Evolutionary conservation across 2,888 invertebrate genomes (phyloP), one percentile per base, ranked within the genome.

Genomic region (Morpho achilles): DNA sequence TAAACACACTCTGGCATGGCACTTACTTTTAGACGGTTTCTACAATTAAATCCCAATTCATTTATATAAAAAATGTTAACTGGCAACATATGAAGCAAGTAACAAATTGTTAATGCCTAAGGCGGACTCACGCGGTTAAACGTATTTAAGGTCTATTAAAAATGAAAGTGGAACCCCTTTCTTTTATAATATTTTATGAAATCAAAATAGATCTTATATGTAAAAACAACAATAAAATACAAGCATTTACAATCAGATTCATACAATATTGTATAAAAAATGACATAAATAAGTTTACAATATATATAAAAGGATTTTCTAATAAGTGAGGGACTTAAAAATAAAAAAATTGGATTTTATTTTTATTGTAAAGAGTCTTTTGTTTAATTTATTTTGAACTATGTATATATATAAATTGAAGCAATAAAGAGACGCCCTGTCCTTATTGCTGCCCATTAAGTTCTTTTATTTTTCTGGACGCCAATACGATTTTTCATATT

Each of bases 41-140:
- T 47, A 10, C 39, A 43, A 50, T 58, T 53, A 53, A 58, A 59
- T 47, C 53, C 16, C 53, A 50, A 54, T 59, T 45, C 42, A 54
- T 59, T 46, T 54, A 16, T 10, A 46, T 23, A 50, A 53, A 50
- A 54, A 54, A 43, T n/a, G 32, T 47, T 43, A 39, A 51, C 46
- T 46, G 44, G 9, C 44, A 51, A 57, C 66, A 67, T 60, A 59
- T 67, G 67, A 66, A 68, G 62, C 68, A 72, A 70, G 69, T 70
- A 71, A 74, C 68, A 71, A 70, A 70, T 68, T 68, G 67, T 69
- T 7, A 49, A 44, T 59, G 75, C 78, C 75, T 61, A 66, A 67
- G 71, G 74, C 71, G 62, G 58, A 65, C 67, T 68, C 72, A 77
- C 72, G 74, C 75, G 71, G 74, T 72, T 70, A 69, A 73, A 68